phyloP scores from a whole-genome alignment of 2,888 invertebrate genomes.

The Ormyrus rosae region DNA sequence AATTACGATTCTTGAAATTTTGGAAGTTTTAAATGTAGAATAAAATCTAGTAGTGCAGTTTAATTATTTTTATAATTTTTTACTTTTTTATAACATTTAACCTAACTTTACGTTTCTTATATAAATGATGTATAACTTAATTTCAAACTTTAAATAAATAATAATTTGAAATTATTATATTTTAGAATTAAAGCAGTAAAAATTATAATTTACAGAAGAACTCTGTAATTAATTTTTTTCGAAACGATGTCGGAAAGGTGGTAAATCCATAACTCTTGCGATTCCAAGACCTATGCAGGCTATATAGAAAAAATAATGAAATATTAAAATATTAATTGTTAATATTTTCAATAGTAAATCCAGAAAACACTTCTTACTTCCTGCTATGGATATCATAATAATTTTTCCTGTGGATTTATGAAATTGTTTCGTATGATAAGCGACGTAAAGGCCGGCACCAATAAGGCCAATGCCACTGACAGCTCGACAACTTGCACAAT shows the following conservation, averaged over 20 bases:
- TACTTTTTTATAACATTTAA: too few species aligned
- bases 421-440: conserved; percentile 78
- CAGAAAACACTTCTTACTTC: conserved; percentile 72
- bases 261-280: conserved; percentile 78
- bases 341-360: background rate
- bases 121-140: too few species aligned
- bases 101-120: too few species aligned
- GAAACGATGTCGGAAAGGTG: conserved; percentile 67
- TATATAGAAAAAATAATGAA: conserved; percentile 71
- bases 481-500: conserved; percentile 80
- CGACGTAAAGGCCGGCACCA: conserved; percentile 81
- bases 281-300: conserved; percentile 79
- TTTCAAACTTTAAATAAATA: too few species aligned
- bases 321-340: too few species aligned
- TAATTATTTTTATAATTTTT: too few species aligned
- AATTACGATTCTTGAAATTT: too few species aligned
- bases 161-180: too few species aligned
- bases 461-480: conserved; percentile 80
- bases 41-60: too few species aligned
- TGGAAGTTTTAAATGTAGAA: too few species aligned
- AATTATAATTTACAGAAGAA: background rate
- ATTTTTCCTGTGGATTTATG: conserved; percentile 76
- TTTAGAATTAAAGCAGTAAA: too few species aligned
- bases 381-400: conserved; percentile 76
- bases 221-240: conserved; percentile 7